A percentile compares a stretch with the other conserved stretches of the same genome.
These are phyloP conservation scores for Eustalomyia histrio DNA, from an alignment of 2,888 invertebrate species.

Conservation along the genomic window DNA sequence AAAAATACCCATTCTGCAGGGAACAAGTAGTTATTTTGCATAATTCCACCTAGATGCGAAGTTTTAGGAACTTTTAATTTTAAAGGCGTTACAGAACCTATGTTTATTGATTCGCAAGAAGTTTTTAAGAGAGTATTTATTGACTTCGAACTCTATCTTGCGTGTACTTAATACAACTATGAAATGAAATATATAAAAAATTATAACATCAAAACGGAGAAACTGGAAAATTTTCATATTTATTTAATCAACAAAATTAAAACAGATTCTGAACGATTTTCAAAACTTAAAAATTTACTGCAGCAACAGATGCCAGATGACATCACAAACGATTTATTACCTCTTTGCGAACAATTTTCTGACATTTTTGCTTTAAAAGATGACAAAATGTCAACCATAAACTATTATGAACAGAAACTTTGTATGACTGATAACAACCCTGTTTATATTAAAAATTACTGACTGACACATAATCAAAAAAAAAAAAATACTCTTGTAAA, in stretches of 20 bases:
- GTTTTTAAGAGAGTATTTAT: neutral
- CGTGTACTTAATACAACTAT: slow-evolving; percentile 7
- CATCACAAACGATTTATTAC: neutral
- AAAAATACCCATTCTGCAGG: slow-evolving; percentile 7
- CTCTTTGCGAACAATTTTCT: slow-evolving; percentile 7
- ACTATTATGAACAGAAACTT: slow-evolving; percentile 24
- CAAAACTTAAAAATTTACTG: neutral
- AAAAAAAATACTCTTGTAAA: slow-evolving; percentile 10
- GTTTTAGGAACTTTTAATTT: slow-evolving; percentile 29
- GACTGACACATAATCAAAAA: slow-evolving; percentile 7
- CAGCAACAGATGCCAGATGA: slow-evolving; percentile 9
- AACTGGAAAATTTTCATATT: slow-evolving; percentile 8
- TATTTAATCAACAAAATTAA: slow-evolving; percentile 7
- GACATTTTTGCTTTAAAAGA: slow-evolving; percentile 20
- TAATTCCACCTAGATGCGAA: slow-evolving; percentile 22
- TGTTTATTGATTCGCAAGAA: slow-evolving; percentile 31
- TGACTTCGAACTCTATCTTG: neutral
- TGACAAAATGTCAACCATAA: slow-evolving; percentile 14
- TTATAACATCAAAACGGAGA: neutral
- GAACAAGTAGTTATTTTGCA: neutral
- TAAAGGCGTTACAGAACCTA: neutral
- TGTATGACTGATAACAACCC: neutral
- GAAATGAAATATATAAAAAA: slow-evolving; percentile 2
- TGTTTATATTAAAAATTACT: slow-evolving; percentile 18
- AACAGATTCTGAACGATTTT: neutral